These are phyloP conservation scores for Drosophila pseudoobscura DNA, from an alignment of 1,140 invertebrate genomes.

Conservation along the genomic window DNA sequence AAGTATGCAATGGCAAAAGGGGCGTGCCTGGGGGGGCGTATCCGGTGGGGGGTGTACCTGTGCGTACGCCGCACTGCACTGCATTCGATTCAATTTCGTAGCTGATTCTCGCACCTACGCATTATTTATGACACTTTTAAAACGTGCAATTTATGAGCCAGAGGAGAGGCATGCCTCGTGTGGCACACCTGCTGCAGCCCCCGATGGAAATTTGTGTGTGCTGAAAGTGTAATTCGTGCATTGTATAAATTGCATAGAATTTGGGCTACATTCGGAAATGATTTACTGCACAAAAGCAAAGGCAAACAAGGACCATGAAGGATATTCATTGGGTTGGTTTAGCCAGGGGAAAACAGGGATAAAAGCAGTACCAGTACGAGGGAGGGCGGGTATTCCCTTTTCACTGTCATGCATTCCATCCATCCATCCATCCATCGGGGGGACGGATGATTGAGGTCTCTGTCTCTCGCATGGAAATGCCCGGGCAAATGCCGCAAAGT, in stretches of 20 bases:
- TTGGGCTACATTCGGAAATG: slow-evolving; percentile 33
- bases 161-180: neutral
- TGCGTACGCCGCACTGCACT: slow-evolving; percentile 9
- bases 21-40: slow-evolving; percentile 2
- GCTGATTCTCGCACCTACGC: slow-evolving; percentile 60
- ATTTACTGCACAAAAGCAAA: slow-evolving; percentile 34
- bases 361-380: too few relatives aligned
- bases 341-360: neutral
- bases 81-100: slow-evolving; percentile 63
- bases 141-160: slow-evolving; percentile 72
- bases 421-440: too few relatives aligned
- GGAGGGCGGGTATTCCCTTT: too few relatives aligned
- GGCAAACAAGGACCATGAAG: slow-evolving; percentile 23
- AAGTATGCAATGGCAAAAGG: slow-evolving; percentile 63
- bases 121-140: slow-evolving; percentile 77
- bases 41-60: neutral
- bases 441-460: too few relatives aligned
- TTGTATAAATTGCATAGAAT: slow-evolving; percentile 31
- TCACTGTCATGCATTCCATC: too few relatives aligned
- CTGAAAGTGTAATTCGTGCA: slow-evolving; percentile 30
- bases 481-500: slow-evolving; percentile 23
- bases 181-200: neutral
- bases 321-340: slow-evolving; percentile 5
- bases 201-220: slow-evolving; percentile 25
- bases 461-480: slow-evolving; percentile 5